Conservation (phyloP, 2,888 invertebrate species). For the Tromatobia lineatoria region DNA sequence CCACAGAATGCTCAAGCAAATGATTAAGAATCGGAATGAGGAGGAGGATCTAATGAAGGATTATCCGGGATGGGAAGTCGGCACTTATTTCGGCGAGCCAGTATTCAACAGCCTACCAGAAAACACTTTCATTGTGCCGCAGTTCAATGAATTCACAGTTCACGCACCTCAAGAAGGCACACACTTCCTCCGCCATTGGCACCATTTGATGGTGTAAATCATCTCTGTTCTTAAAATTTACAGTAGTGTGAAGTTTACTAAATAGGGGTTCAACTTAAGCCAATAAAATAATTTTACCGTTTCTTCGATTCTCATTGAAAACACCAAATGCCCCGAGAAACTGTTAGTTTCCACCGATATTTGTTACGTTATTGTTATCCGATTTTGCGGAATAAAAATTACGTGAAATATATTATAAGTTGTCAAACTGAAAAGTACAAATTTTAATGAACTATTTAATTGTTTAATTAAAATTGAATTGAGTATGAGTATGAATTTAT, state of each 20-base stretch:
- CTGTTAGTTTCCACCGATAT: too few species aligned
- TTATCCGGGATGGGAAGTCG: constrained; percentile 96
- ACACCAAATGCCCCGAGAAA: too few species aligned
- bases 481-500: too few species aligned
- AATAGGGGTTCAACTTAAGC: constrained; percentile 25
- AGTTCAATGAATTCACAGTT: constrained; percentile 90
- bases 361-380: too few species aligned
- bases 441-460: too few species aligned
- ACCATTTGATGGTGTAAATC: constrained; percentile 41
- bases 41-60: constrained; percentile 96
- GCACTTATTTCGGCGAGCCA: constrained; percentile 95
- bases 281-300: constrained; percentile 27
- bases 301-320: not conserved
- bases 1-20: constrained; percentile 89
- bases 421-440: too few species aligned
- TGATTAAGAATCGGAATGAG: constrained; percentile 92
- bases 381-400: too few species aligned
- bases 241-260: constrained; percentile 50
- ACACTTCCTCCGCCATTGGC: not conserved
- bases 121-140: constrained; percentile 89
- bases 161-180: constrained; percentile 84
- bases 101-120: constrained; percentile 87
- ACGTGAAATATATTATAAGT: too few species aligned
- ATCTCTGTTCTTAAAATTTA: not conserved
- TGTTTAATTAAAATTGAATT: too few species aligned